These are phyloP conservation scores for Struthidea cinerea DNA, from an alignment of 2,113 vertebrate genomes.

Conservation along the genomic window DNA sequence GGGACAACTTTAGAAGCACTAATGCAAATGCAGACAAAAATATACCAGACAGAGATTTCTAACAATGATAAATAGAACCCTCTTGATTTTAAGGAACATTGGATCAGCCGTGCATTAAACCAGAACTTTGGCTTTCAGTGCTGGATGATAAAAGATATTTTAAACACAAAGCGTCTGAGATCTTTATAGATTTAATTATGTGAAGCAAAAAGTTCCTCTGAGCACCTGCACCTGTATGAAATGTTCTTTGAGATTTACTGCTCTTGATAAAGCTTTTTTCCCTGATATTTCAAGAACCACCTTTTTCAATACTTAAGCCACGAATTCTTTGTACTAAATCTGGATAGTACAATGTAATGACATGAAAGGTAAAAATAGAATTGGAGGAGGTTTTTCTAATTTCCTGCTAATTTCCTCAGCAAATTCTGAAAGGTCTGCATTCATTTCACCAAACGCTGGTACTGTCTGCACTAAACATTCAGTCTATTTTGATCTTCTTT, in stretches of 20 bases:
- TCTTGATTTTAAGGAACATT: neutral
- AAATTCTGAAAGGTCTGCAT: slow-evolving; percentile 20
- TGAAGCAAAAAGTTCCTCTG: neutral
- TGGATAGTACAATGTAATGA: neutral
- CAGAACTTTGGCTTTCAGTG: neutral
- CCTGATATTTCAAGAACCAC: neutral
- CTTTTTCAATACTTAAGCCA: neutral
- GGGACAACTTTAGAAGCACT: neutral
- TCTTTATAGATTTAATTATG: neutral
- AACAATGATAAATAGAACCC: neutral
- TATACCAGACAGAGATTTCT: neutral
- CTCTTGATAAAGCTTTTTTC: neutral
- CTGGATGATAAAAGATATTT: neutral
- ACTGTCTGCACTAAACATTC: neutral
- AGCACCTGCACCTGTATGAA: neutral
- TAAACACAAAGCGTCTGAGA: neutral
- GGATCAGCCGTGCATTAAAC: neutral
- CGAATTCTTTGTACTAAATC: slow-evolving; percentile 1
- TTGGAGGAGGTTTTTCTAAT: slow-evolving; percentile 7
- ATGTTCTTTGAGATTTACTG: neutral
- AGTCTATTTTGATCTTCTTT: slow-evolving; percentile 1
- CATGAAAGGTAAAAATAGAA: slow-evolving; percentile 27
- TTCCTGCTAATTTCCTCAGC: slow-evolving; percentile 32
- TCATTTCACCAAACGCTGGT: neutral
- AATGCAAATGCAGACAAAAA: neutral